phyloP scores from a whole-genome alignment of 2,797 vertebrate species.

The Mycteria americana region DNA sequence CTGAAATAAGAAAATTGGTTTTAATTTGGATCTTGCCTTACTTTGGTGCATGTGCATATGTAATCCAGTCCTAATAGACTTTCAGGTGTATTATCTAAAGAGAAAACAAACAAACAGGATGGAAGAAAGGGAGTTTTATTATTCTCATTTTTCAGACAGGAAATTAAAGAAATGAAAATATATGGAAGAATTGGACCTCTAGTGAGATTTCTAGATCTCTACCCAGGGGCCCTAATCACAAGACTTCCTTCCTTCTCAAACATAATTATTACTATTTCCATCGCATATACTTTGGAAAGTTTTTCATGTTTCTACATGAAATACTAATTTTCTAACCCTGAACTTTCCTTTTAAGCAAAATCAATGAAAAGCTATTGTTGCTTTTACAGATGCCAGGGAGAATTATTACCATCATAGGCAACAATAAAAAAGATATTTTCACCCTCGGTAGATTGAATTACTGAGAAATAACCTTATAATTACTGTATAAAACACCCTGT shows the following conservation, averaged over 20 bases:
- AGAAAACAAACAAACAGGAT: conserved; percentile 16
- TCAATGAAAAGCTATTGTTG: conserved; percentile 64
- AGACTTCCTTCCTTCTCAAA: not conserved
- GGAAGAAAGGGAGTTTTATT: not conserved
- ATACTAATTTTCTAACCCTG: conserved; percentile 51
- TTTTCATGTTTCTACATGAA: conserved; percentile 51
- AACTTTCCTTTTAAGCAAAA: conserved; percentile 65
- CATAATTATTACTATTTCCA: conserved; percentile 17
- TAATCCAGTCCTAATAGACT: not conserved
- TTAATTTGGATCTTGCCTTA: not conserved
- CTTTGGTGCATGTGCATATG: not conserved
- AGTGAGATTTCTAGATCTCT: not conserved
- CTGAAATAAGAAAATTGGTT: not conserved
- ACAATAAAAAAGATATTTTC: conserved; percentile 62
- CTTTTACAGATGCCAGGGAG: conserved; percentile 52
- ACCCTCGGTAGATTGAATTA: conserved; percentile 38
- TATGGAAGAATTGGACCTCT: not conserved
- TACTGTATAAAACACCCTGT: conserved; percentile 35
- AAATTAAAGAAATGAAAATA: conserved; percentile 32
- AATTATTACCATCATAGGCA: conserved; percentile 46
- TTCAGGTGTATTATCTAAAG: not conserved
- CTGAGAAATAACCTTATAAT: conserved; percentile 58
- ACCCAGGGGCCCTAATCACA: not conserved
- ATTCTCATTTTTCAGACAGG: conserved; percentile 9
- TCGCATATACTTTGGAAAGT: conserved; percentile 24